Percentiles rank a stretch among this genome's conserved stretches.
Evolutionary conservation across 2,888 invertebrate genomes (phyloP).

Genomic region (Morpho achilles): DNA sequence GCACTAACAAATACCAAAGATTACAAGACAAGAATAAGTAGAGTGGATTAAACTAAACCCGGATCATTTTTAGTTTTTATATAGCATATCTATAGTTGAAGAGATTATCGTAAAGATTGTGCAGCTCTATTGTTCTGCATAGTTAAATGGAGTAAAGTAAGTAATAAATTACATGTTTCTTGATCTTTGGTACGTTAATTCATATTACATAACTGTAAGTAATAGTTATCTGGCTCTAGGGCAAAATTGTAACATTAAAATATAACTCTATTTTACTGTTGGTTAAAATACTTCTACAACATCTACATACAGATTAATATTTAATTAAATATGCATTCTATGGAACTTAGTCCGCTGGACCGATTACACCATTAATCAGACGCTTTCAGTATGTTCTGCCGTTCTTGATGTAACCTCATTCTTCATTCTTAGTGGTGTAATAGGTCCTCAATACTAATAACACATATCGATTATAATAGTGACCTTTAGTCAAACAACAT

Average conservation of each 20-base stretch:
- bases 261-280: background rate
- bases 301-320: constrained; percentile 17
- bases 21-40: no score
- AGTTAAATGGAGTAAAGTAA: no score
- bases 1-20: no score
- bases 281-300: no score
- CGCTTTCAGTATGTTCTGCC: background rate
- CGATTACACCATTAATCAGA: constrained; percentile 16
- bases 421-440: constrained; percentile 16
- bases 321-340: constrained; percentile 1
- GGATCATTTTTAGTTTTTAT: no score
- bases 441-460: constrained; percentile 11
- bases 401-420: background rate
- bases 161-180: no score
- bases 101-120: no score
- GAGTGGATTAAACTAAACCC: no score
- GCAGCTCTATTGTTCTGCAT: no score
- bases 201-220: background rate
- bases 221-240: constrained; percentile 14
- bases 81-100: no score
- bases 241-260: constrained; percentile 10
- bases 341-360: constrained; percentile 19
- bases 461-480: constrained; percentile 5
- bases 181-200: constrained; percentile 2
- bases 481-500: constrained; percentile 5